These are phyloP conservation scores for Athene cunicularia DNA, from an alignment of 2,113 vertebrate species.

Conservation along the genomic window DNA sequence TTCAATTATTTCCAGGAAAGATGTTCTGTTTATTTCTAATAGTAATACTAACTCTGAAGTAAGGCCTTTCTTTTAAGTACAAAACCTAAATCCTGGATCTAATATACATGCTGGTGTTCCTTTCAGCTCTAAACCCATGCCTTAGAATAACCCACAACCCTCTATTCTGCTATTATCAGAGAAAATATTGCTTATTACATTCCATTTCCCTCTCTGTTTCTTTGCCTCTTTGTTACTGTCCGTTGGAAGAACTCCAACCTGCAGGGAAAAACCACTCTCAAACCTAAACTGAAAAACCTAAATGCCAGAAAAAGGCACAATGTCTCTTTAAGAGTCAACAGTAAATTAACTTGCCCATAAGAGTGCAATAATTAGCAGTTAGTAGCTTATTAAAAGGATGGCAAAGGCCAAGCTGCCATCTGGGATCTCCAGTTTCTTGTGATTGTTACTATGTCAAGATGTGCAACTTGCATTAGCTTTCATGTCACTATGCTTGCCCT, in stretches of 20 bases:
- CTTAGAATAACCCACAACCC: background rate
- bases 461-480: conserved; percentile 79
- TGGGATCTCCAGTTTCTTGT: conserved; percentile 82
- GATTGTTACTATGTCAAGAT: conserved; percentile 83
- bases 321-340: conserved; percentile 84
- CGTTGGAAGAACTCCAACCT: conserved; percentile 49
- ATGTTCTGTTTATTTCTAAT: background rate
- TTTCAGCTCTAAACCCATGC: background rate
- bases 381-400: conserved; percentile 88
- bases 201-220: background rate
- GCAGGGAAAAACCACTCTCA: background rate
- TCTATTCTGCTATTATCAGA: background rate
- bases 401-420: conserved; percentile 87
- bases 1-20: background rate
- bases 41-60: background rate
- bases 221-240: conserved; percentile 35
- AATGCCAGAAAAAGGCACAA: conserved; percentile 59
- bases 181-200: conserved; percentile 28
- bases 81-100: background rate
- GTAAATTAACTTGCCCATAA: conserved; percentile 86
- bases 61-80: background rate
- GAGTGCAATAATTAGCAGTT: conserved; percentile 86
- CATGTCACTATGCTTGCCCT: conserved; percentile 75
- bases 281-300: conserved; percentile 49
- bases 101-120: background rate